A percentile compares a stretch with the other conserved stretches of the same genome.
phyloP scores from a whole-genome alignment of 2,113 vertebrate species.

The Tyrannus savana region DNA sequence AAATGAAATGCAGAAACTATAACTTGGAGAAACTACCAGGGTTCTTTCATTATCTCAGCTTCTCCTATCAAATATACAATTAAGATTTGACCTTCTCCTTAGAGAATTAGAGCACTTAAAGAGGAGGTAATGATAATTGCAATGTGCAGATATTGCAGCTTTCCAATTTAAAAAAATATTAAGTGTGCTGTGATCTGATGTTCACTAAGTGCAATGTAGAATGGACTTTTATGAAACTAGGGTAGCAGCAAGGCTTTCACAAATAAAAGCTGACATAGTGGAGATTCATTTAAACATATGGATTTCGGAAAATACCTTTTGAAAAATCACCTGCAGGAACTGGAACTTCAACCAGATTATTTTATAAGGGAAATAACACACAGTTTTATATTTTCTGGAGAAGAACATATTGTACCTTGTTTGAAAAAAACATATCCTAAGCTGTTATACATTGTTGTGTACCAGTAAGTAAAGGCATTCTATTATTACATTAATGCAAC shows the following conservation, averaged over 20 bases:
- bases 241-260: background rate
- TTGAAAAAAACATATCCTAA: background rate
- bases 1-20: background rate
- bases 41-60: background rate
- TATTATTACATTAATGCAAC: background rate
- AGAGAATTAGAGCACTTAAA: background rate
- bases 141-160: background rate
- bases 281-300: fast-evolving
- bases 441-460: background rate
- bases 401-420: background rate
- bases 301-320: background rate
- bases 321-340: background rate
- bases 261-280: background rate
- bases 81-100: background rate
- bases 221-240: background rate
- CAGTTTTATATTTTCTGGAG: background rate
- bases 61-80: background rate
- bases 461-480: background rate
- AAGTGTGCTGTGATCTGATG: background rate
- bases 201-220: background rate
- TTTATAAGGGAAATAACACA: background rate
- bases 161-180: background rate
- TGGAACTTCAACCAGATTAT: background rate
- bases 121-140: background rate
- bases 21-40: background rate